Evolutionary conservation across 2,797 vertebrate genomes (phyloP).

Genomic region (Paramormyrops hopkinsi): DNA sequence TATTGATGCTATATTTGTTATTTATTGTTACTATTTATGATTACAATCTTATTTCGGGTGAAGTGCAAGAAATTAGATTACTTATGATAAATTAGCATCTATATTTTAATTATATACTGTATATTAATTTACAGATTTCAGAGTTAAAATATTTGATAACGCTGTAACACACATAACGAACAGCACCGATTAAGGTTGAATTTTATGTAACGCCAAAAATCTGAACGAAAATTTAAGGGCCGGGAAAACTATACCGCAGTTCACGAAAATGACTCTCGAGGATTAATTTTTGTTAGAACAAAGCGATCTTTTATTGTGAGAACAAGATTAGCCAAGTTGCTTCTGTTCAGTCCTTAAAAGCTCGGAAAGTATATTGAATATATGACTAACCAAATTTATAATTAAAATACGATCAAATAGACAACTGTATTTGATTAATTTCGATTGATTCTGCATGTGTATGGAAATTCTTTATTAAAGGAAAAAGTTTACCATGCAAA

Average conservation of each 20-base stretch:
- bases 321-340: not conserved
- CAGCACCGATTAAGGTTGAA: not conserved
- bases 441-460: not conserved
- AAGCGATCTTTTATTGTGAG: conserved; percentile 12
- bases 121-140: not conserved
- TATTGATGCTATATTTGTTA: not conserved
- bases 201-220: not conserved
- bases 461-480: not conserved
- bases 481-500: not conserved
- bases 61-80: not conserved
- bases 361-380: not conserved
- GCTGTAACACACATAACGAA: not conserved
- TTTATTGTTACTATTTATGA: not conserved
- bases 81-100: not conserved
- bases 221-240: not conserved
- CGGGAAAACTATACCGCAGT: conserved; percentile 20
- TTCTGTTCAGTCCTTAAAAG: not conserved
- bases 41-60: not conserved
- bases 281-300: conserved; percentile 28
- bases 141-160: not conserved
- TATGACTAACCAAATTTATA: not conserved
- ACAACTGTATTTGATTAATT: not conserved
- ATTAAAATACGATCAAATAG: not conserved
- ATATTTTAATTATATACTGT: not conserved
- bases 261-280: conserved; percentile 24